Percentiles rank a stretch among this genome's conserved stretches.
phyloP scores from a whole-genome alignment of 2,797 vertebrate species.

The Cyprinella venusta region DNA sequence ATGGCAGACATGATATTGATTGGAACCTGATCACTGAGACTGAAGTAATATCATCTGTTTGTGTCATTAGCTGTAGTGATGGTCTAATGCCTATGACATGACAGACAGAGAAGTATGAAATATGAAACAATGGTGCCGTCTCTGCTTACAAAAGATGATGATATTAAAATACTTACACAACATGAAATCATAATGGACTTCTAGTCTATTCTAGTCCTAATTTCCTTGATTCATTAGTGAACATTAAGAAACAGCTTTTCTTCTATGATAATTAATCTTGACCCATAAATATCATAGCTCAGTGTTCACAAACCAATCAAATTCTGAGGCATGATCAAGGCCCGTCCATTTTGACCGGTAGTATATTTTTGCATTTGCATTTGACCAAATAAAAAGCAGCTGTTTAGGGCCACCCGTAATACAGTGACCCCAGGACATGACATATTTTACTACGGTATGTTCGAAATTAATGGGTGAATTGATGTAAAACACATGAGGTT shows the following conservation, averaged over 20 bases:
- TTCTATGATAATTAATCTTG: background rate
- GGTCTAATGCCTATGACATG: background rate
- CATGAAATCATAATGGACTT: background rate
- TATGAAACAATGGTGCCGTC: conserved; percentile 4
- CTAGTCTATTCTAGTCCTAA: background rate
- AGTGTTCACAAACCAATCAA: background rate
- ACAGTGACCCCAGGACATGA: conserved; percentile 15
- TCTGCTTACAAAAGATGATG: background rate
- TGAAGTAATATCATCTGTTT: conserved; percentile 27
- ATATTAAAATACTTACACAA: background rate
- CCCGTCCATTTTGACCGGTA: background rate
- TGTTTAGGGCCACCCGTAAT: conserved; percentile 23
- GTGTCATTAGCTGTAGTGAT: conserved; percentile 32
- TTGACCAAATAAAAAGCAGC: conserved; percentile 28
- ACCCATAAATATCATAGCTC: background rate
- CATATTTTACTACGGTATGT: conserved; percentile 16
- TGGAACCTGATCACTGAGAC: background rate
- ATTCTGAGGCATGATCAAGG: background rate
- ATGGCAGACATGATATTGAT: conserved; percentile 31
- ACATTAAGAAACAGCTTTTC: background rate
- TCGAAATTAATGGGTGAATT: conserved; percentile 1
- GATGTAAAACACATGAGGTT: conserved; percentile 49
- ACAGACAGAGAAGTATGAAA: conserved; percentile 21
- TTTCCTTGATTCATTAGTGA: background rate
- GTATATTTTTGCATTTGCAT: background rate